Evolutionary conservation across 2,888 invertebrate genomes (phyloP), one percentile per base, ranked within the genome.

Genomic region (Aphidoletes aphidimyza): DNA sequence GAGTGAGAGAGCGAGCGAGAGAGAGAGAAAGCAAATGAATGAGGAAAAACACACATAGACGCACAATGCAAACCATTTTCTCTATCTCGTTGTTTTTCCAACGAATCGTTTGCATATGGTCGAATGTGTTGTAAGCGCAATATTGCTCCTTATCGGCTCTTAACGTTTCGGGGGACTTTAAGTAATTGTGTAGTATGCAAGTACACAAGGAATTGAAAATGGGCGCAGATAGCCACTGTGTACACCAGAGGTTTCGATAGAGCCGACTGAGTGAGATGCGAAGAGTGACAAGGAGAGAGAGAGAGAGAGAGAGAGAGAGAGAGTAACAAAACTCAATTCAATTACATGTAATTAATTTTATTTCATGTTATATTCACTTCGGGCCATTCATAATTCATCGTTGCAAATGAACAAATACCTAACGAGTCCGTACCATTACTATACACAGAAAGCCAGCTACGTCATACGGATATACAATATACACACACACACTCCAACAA

Each of bases 311-410:
- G n/a, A n/a, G n/a, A n/a, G n/a, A n/a, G n/a, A n/a, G n/a, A 30
- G 34, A 69, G 69, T 69, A 69, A 69, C 26, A 30, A 69, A 69
- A 69, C 69, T 34, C 69, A 69, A 69, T 69, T 69, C 69, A 69
- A 69, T 69, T 69, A 69, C 69, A 69, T 69, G 69, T 69, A 69
- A 69, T 69, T 69, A 69, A 69, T 69, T 69, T 69, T 69, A 69
- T 69, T 69, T 69, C 69, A 69, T 69, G 69, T 69, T 69, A 69
- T 69, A 69, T 69, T 69, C 69, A 69, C 69, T 69, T 69, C 69
- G 34, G 69, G 69, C 69, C 69, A 69, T 69, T 69, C 69, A 69
- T 69, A 69, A 69, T 69, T 69, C 69, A 69, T 69, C 69, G 69
- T 69, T 30, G 69, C 69, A 69, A 69, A 69, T 69, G 69, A 69